Conservation (phyloP, 2,888 invertebrate genomes). For the Tribolium freemani region DNA sequence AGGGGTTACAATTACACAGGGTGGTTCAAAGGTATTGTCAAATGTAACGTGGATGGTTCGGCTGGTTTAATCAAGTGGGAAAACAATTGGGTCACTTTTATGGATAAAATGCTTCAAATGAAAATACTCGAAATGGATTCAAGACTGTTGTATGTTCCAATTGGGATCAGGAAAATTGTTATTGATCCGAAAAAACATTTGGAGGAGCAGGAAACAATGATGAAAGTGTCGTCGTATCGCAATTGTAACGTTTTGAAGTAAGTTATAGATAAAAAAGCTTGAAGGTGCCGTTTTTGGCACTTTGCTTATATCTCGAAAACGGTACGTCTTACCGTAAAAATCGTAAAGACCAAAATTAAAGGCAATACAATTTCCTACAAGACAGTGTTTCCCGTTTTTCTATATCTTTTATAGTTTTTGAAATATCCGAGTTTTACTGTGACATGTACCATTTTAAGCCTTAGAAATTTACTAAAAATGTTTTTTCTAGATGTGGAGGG, state of each 20-base stretch:
- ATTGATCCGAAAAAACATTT: slow-evolving; percentile 78
- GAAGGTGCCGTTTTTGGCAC: too few species aligned
- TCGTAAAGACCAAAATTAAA: too few species aligned
- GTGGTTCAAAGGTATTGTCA: slow-evolving; percentile 50
- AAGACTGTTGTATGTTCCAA: slow-evolving; percentile 80
- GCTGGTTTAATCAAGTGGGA: slow-evolving; percentile 76
- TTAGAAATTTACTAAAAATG: too few species aligned
- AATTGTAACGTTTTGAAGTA: slow-evolving; percentile 42
- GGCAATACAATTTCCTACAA: too few species aligned
- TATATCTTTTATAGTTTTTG: too few species aligned
- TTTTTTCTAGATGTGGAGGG: slow-evolving; percentile 74
- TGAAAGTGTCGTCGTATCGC: slow-evolving; percentile 63
- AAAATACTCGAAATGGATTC: slow-evolving; percentile 79
- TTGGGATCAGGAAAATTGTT: slow-evolving; percentile 78
- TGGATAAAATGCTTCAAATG: slow-evolving; percentile 91
- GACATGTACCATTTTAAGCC: too few species aligned
- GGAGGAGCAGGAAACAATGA: slow-evolving; percentile 49
- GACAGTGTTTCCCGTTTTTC: too few species aligned
- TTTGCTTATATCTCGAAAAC: too few species aligned
- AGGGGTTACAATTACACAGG: slow-evolving; percentile 73
- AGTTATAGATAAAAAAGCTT: too few species aligned
- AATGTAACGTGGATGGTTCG: slow-evolving; percentile 58
- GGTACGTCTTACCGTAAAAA: too few species aligned
- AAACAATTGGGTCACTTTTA: slow-evolving; percentile 89
- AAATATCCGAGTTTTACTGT: too few species aligned